Conservation (phyloP, 2,113 vertebrate species). For the Zapus hudsonius region DNA sequence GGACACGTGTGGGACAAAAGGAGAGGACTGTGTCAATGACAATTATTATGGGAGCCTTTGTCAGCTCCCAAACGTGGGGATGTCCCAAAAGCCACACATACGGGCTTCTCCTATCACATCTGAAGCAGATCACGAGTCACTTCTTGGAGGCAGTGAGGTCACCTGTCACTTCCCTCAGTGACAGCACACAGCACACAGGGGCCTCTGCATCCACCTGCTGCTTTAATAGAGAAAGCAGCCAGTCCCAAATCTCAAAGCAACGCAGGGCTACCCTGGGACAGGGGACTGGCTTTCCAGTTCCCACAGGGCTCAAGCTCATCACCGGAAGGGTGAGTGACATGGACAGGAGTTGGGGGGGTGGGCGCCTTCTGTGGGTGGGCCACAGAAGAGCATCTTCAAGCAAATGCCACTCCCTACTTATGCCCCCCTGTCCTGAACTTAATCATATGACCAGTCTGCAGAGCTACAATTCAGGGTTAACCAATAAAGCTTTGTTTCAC, state of each 20-base stretch:
- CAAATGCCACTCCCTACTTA: background rate
- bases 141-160: background rate
- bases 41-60: constrained; percentile 39
- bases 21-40: background rate
- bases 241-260: background rate
- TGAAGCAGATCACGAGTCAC: background rate
- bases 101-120: no score
- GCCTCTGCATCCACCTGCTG: fast-evolving
- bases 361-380: no score
- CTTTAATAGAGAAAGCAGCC: background rate
- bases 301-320: background rate
- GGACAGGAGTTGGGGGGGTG: background rate
- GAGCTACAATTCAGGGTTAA: background rate
- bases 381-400: background rate
- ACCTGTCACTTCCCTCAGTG: fast-evolving
- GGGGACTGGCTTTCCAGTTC: background rate
- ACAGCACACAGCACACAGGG: background rate
- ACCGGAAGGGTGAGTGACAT: background rate
- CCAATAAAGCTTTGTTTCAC: background rate
- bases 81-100: background rate
- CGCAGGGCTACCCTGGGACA: background rate
- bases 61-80: background rate
- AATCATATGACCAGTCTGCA: background rate
- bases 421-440: background rate
- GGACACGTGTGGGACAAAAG: background rate